Conservation (phyloP, 2,797 vertebrate species). For the Choloepus didactylus region DNA sequence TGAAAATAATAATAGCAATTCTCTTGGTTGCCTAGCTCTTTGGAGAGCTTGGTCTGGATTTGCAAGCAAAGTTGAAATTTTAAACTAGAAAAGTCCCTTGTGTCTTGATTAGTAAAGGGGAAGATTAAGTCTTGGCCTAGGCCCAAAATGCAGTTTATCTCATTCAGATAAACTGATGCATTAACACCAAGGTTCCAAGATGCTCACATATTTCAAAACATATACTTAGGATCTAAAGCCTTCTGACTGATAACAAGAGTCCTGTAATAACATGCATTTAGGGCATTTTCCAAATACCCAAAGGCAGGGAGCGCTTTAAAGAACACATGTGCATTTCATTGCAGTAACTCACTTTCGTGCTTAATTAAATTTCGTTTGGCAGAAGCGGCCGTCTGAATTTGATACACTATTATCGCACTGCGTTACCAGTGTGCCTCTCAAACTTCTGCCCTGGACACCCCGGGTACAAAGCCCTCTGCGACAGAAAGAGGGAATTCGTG, state of each 20-base stretch:
- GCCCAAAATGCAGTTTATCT: conserved; percentile 72
- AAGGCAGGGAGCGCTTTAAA: conserved; percentile 74
- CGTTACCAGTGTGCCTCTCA: conserved; percentile 59
- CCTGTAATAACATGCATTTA: conserved; percentile 82
- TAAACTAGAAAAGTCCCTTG: conserved; percentile 64
- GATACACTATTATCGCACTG: conserved; percentile 71
- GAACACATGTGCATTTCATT: conserved; percentile 82
- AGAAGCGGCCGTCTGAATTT: conserved; percentile 78
- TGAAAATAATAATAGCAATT: conserved; percentile 54
- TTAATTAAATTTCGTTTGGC: conserved; percentile 84
- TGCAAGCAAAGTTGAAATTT: conserved; percentile 64
- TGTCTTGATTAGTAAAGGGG: conserved; percentile 69
- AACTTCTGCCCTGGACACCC: conserved; percentile 59
- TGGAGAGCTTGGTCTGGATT: conserved; percentile 55
- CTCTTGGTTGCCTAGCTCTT: conserved; percentile 43
- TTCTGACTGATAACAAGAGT: conserved; percentile 78
- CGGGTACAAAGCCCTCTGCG: conserved; percentile 28
- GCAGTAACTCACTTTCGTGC: conserved; percentile 76
- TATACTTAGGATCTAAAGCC: conserved; percentile 74
- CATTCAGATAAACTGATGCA: conserved; percentile 70
- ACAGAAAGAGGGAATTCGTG: conserved; percentile 45
- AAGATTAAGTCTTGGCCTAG: conserved; percentile 69
- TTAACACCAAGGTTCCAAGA: conserved; percentile 73
- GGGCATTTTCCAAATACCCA: conserved; percentile 80
- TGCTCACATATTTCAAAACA: conserved; percentile 76